Base-by-base conservation (phyloP, 2,888 invertebrate genomes). In the Phanerotoma sp. region DNA sequence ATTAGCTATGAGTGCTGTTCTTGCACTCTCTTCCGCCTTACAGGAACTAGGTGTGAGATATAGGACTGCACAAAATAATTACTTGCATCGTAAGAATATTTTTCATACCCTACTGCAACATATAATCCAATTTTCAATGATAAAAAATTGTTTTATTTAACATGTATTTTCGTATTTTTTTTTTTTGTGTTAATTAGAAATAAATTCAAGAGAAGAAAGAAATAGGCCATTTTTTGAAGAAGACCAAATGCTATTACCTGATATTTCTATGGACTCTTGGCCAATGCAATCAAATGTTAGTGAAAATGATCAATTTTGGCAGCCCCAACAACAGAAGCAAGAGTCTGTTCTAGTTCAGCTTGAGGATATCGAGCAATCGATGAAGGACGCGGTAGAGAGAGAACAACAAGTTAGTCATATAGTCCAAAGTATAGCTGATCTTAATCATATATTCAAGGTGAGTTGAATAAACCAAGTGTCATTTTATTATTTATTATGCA, bases 371-470 rank as follows among this genome's bases (percentile, higher is more conserved):
- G 91, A 96, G 66, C 94, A 95, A 72, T 91, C 91, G 66, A 85
- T 88, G 0, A 84, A 84, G 60, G 79, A 86, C 70, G 85, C 89
- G 0, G 81, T 85, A 9, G 87, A 89, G 65, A 81, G 93, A 35
- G 93, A 94, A 70, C 84, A 89, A 65, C 95, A 97, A 80, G 94
- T 97, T 0, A 88, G 89, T 48, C 89, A 91, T 70, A 92, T 99
- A 55, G 93, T 97, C 0, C 86, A 88, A 64, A 96, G 95, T 1
- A 97, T 96, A 68, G 84, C 90, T 10, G 97, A 99, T 76, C 82
- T 99, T 60, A 96, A 97, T 74, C 89, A 93, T 62, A 89, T 99
- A 60, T 97, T 97, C 74, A 94, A 95, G 80, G 86, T 74, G 42
- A 35, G 16, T 18, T 20, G 10, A 22, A 16, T 9, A 16, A n/a